These are phyloP conservation scores for Neodiprion pinetum DNA, from an alignment of 1,140 invertebrate species.

Conservation along the genomic window DNA sequence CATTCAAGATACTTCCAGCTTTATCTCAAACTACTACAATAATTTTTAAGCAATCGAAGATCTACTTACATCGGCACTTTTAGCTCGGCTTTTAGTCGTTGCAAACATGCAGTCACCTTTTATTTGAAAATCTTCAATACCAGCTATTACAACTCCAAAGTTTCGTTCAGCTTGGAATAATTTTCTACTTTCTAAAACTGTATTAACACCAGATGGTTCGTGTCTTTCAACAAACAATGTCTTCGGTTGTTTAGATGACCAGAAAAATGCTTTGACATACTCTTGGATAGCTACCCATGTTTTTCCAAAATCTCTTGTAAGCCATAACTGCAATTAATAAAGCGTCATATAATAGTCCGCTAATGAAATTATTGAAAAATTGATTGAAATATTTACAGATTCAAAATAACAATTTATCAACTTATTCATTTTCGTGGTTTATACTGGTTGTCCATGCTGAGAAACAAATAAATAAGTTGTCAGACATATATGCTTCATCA, in stretches of 20 bases:
- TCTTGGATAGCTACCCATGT: conserved; percentile 73
- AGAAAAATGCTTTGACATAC: conserved; percentile 80
- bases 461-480: too few species aligned
- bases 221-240: conserved; percentile 75
- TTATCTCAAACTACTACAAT: neutral
- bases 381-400: conserved; percentile 15
- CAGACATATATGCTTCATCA: too few species aligned
- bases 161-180: conserved; percentile 52
- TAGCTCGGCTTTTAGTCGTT: conserved; percentile 66
- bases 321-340: conserved; percentile 70
- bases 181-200: conserved; percentile 63
- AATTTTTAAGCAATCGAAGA: neutral
- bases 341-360: neutral
- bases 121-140: conserved; percentile 83
- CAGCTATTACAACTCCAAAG: conserved; percentile 66
- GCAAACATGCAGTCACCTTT: conserved; percentile 87
- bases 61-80: conserved; percentile 58
- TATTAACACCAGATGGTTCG: conserved; percentile 68
- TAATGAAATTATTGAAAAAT: neutral
- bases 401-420: conserved; percentile 14
- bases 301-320: conserved; percentile 77
- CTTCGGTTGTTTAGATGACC: conserved; percentile 64
- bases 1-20: neutral
- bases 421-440: neutral
- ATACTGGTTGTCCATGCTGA: neutral